These are phyloP conservation scores for Picathartes gymnocephalus DNA, from an alignment of 2,113 vertebrate genomes.

Conservation along the genomic window DNA sequence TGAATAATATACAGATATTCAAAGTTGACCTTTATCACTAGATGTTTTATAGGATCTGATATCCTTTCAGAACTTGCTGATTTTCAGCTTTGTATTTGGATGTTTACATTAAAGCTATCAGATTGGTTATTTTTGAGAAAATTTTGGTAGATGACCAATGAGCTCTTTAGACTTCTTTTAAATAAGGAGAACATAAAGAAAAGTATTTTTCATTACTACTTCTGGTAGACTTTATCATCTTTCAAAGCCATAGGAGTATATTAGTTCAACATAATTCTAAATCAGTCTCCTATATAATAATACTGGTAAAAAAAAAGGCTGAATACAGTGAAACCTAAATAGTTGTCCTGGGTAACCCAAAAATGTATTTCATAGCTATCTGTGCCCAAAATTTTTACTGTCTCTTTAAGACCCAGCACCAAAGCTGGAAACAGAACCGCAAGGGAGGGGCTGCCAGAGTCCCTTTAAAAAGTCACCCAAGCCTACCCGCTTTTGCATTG, in stretches of 20 bases:
- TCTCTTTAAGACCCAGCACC: neutral
- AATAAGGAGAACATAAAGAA: neutral
- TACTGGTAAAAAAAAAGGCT: neutral
- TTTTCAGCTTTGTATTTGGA: neutral
- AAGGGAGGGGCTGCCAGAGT: neutral
- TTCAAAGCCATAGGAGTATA: neutral
- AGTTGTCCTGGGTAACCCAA: neutral
- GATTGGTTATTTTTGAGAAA: neutral
- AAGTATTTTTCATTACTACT: neutral
- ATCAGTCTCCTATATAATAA: neutral
- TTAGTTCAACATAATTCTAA: neutral
- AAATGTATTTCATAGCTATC: neutral
- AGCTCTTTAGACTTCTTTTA: neutral
- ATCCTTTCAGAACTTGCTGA: neutral
- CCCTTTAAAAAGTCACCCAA: neutral
- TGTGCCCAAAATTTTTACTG: neutral
- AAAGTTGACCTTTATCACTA: neutral
- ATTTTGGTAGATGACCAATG: neutral
- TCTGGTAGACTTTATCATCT: neutral
- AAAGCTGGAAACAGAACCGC: neutral
- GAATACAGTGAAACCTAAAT: neutral
- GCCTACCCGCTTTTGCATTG: neutral
- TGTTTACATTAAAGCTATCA: neutral
- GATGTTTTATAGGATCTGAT: neutral
- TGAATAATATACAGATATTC: neutral